Conservation (phyloP, 1,140 invertebrate genomes). For the Drosophila obscura region DNA sequence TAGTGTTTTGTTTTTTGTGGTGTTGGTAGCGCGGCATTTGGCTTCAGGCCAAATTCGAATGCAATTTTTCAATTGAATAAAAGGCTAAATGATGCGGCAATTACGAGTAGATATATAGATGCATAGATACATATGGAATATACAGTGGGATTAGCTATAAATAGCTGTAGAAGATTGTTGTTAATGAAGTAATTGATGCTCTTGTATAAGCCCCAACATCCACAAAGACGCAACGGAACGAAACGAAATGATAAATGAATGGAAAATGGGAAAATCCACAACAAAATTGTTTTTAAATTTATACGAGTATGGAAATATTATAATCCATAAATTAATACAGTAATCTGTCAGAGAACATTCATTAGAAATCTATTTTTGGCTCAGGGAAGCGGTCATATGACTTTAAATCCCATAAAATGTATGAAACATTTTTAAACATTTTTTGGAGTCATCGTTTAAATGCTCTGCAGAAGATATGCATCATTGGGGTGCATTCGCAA, state of each 20-base stretch:
- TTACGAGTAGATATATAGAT: conserved; percentile 34
- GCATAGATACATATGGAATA: conserved; percentile 2
- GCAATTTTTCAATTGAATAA: conserved; percentile 71
- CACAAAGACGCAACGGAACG: no score
- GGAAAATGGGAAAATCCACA: not conserved
- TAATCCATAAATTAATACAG: no score
- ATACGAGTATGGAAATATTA: no score
- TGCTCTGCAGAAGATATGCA: no score
- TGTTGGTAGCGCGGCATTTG: conserved; percentile 28
- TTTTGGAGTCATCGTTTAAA: no score
- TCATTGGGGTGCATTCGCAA: no score
- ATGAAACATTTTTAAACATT: no score
- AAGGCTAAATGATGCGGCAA: conserved; percentile 51
- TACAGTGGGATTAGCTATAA: conserved; percentile 20
- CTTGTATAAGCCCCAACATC: conserved; percentile 23
- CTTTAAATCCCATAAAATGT: no score
- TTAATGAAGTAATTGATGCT: conserved; percentile 40
- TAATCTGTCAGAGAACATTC: no score
- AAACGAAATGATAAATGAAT: conserved; percentile 20
- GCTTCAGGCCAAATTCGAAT: conserved; percentile 54
- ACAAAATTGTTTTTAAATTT: no score
- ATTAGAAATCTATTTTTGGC: no score
- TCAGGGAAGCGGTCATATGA: no score
- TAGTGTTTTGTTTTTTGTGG: conserved; percentile 4
- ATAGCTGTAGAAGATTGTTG: conserved; percentile 20